These are phyloP conservation scores for Rhadinocentrus ornatus DNA, from an alignment of 2,797 vertebrate species.

Conservation along the genomic window DNA sequence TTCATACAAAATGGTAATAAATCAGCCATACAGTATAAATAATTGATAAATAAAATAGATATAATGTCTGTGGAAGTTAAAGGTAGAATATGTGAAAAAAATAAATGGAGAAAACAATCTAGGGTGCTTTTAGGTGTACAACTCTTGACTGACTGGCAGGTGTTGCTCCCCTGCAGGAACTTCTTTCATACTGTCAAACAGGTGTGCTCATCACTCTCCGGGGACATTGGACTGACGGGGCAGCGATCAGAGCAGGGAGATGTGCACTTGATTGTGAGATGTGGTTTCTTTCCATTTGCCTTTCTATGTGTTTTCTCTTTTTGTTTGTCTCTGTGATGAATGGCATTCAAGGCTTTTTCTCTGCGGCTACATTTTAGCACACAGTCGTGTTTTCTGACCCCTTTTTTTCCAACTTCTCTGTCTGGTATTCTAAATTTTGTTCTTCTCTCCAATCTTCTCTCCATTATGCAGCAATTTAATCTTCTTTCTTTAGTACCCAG, in stretches of 20 bases:
- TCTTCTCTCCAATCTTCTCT: constrained; percentile 11
- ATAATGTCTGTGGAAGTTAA: constrained; percentile 81
- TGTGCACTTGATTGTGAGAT: constrained; percentile 15
- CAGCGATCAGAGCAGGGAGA: constrained; percentile 34
- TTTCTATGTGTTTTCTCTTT: constrained; percentile 10
- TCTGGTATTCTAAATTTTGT: constrained; percentile 18
- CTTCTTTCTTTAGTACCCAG: background rate
- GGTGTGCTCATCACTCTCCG: constrained; percentile 36
- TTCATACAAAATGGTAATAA: constrained; percentile 53
- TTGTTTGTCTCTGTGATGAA: constrained; percentile 7
- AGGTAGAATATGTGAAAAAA: constrained; percentile 53
- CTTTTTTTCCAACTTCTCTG: constrained; percentile 19
- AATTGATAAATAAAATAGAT: constrained; percentile 80
- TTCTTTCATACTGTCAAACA: constrained; percentile 21
- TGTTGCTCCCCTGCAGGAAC: constrained; percentile 23
- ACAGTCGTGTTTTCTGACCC: constrained; percentile 41
- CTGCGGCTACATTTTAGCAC: constrained; percentile 12
- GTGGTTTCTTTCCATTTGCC: constrained; percentile 5
- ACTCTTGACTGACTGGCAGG: constrained; percentile 15
- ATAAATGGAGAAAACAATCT: constrained; percentile 28
- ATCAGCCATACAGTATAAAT: constrained; percentile 64
- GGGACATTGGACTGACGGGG: constrained; percentile 13
- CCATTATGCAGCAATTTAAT: constrained; percentile 9
- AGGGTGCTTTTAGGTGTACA: constrained; percentile 11
- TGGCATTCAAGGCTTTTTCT: constrained; percentile 4